phyloP scores from a whole-genome alignment of 2,888 invertebrate genomes.

The Sialis lutaria region DNA sequence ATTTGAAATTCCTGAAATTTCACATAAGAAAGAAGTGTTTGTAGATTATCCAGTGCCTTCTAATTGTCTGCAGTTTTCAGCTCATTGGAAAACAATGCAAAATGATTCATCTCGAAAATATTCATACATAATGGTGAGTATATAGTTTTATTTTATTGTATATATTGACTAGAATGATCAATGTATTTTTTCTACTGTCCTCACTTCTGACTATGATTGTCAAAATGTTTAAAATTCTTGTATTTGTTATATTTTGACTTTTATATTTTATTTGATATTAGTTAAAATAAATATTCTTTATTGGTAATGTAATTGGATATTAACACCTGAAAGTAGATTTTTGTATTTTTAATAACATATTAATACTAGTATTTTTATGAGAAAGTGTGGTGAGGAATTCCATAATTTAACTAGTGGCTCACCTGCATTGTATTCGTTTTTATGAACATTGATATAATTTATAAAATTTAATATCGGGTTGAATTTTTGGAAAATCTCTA shows the following conservation, averaged over 20 bases:
- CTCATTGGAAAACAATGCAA: conserved; percentile 40
- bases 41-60: conserved; percentile 25
- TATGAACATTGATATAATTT: no score
- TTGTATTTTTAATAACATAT: no score
- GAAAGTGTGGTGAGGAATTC: no score
- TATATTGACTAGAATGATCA: no score
- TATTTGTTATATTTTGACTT: no score
- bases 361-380: no score
- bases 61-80: conserved; percentile 46
- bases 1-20: conserved; percentile 19
- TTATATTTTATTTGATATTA: no score
- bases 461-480: no score
- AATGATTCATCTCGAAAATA: conserved; percentile 30
- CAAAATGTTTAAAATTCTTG: neutral
- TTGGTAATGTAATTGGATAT: neutral
- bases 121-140: conserved; percentile 32
- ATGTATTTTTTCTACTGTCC: neutral
- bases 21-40: conserved; percentile 14
- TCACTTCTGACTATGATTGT: neutral
- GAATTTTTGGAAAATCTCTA: neutral
- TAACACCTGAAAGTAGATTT: neutral
- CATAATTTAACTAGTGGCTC: no score
- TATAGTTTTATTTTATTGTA: neutral
- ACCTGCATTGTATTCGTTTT: no score
- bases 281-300: neutral